These are phyloP conservation scores for Drosophila teissieri DNA, from an alignment of 1,140 invertebrate species.

Conservation along the genomic window DNA sequence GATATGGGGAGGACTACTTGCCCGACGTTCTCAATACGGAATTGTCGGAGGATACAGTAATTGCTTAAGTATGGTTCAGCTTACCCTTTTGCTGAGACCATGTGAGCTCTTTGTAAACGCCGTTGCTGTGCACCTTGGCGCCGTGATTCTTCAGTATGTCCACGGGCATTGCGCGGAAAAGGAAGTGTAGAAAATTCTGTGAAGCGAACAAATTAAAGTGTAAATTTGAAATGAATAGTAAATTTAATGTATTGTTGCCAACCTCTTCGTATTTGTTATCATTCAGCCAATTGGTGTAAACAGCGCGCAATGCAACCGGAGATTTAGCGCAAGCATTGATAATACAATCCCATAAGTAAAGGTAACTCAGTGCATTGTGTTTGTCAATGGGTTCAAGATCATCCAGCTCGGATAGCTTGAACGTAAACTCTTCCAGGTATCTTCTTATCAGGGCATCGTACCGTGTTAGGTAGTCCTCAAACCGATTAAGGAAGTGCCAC, in stretches of 20 bases:
- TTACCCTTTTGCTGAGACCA: conserved; percentile 78
- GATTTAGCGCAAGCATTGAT: conserved; percentile 89
- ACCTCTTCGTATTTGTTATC: conserved; percentile 85
- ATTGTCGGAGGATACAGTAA: conserved; percentile 41
- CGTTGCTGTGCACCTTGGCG: conserved; percentile 69
- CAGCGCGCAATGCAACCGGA: conserved; percentile 88
- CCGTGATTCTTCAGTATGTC: conserved; percentile 83
- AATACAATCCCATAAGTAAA: conserved; percentile 90
- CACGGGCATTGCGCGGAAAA: conserved; percentile 80
- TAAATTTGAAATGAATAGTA: conserved; percentile 45
- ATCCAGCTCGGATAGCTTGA: conserved; percentile 74
- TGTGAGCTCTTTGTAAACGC: conserved; percentile 66
- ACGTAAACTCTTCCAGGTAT: conserved; percentile 78
- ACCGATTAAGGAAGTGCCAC: conserved; percentile 85
- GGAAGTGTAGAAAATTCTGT: conserved; percentile 79
- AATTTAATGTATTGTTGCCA: conserved; percentile 13
- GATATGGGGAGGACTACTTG: conserved; percentile 30
- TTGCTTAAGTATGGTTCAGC: conserved; percentile 11
- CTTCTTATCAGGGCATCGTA: conserved; percentile 64
- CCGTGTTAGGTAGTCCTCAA: conserved; percentile 85
- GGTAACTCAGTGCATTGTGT: conserved; percentile 85
- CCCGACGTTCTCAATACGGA: conserved; percentile 9
- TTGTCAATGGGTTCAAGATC: conserved; percentile 67
- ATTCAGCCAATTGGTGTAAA: conserved; percentile 89
- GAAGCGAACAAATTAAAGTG: conserved; percentile 54